Evolutionary conservation across 2,113 vertebrate species (phyloP).

Genomic region (Trachemys scripta): DNA sequence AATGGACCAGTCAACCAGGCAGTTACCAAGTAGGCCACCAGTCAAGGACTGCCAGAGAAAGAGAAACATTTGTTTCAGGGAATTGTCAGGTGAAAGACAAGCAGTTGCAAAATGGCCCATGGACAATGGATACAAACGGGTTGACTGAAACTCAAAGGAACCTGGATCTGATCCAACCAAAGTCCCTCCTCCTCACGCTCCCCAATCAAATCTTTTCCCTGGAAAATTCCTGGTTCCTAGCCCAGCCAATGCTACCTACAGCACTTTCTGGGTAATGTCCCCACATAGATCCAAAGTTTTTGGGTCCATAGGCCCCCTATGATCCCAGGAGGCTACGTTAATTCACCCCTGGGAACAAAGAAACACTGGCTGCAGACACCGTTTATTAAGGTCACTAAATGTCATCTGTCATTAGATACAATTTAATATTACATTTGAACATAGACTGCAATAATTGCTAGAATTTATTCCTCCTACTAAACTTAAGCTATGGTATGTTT

Average conservation of each 20-base stretch:
- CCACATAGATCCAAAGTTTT: not conserved
- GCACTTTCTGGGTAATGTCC: not conserved
- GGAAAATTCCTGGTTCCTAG: accelerated
- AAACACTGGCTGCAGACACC: constrained; percentile 36
- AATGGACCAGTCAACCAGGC: not conserved
- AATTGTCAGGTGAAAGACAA: constrained; percentile 24
- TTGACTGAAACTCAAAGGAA: not conserved
- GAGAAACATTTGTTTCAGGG: not conserved
- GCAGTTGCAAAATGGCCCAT: not conserved
- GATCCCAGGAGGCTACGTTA: not conserved
- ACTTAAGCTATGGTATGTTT: not conserved
- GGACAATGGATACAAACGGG: not conserved
- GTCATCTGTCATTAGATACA: constrained; percentile 49
- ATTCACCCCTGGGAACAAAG: not conserved
- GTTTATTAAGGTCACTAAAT: constrained; percentile 70
- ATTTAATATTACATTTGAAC: constrained; percentile 44
- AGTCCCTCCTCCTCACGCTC: not conserved
- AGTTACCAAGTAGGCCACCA: too few relatives aligned
- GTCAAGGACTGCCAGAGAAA: not conserved
- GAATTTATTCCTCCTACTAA: constrained; percentile 33
- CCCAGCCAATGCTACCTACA: not conserved
- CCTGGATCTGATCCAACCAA: not conserved
- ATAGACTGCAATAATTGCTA: not conserved
- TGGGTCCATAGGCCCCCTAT: not conserved
- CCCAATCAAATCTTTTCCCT: not conserved